Evolutionary conservation across 2,888 invertebrate genomes (phyloP).

Genomic region (Cremastinae sp.): DNA sequence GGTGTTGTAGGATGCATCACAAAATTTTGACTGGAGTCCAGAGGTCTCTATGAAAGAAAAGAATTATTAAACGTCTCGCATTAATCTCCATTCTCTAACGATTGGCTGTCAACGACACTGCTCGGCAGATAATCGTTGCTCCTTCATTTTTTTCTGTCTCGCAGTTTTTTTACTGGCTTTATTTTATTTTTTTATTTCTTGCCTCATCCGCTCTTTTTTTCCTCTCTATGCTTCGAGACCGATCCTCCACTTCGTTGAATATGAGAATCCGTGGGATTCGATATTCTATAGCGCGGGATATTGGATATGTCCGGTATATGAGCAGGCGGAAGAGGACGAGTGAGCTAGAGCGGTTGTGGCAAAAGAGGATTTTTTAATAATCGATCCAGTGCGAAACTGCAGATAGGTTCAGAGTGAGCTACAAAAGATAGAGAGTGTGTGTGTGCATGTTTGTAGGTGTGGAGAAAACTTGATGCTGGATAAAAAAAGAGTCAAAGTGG

Average conservation of each 20-base stretch:
- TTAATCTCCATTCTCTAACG: constrained; percentile 66
- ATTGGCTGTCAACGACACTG: constrained; percentile 67
- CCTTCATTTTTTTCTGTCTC: constrained; percentile 58
- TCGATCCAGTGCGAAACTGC: constrained; percentile 39
- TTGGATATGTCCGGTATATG: constrained; percentile 58
- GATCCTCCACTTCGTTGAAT: constrained; percentile 52
- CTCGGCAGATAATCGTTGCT: constrained; percentile 62
- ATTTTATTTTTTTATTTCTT: constrained; percentile 3
- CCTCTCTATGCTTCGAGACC: constrained; percentile 20
- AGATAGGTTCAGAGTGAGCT: neutral
- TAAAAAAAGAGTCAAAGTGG: neutral
- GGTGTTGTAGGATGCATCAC: constrained; percentile 40
- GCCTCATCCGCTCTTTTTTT: constrained; percentile 5
- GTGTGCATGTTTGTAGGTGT: neutral
- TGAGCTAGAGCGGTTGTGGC: constrained; percentile 24
- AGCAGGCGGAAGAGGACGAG: constrained; percentile 35
- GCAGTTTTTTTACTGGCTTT: constrained; percentile 22
- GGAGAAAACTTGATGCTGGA: neutral
- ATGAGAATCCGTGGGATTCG: constrained; percentile 51
- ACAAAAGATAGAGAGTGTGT: constrained; percentile 1
- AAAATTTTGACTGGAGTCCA: constrained; percentile 46
- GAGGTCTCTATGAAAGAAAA: constrained; percentile 42
- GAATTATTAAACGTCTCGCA: constrained; percentile 64
- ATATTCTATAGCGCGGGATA: constrained; percentile 56
- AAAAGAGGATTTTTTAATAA: constrained; percentile 57